Percentiles rank a stretch among this genome's conserved stretches.
These are phyloP conservation scores for Petroica traversi DNA, from an alignment of 2,113 vertebrate genomes.

Conservation along the genomic window DNA sequence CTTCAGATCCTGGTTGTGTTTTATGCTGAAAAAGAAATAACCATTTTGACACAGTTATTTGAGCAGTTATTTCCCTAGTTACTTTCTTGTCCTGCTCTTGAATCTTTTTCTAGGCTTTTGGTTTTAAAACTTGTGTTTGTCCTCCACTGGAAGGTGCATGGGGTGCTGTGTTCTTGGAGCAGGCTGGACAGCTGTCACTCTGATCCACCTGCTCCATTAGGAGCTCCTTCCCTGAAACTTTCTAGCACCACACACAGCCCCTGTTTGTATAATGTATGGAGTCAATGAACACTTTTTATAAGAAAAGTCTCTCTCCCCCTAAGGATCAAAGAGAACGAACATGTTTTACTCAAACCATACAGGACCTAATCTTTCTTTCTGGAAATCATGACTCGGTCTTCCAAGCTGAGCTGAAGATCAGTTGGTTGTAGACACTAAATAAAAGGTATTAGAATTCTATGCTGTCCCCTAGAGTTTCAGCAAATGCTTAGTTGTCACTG, in stretches of 20 bases:
- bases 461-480: background rate
- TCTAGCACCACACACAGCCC: background rate
- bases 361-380: background rate
- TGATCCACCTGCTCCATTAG: background rate
- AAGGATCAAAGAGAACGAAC: slow-evolving; percentile 2
- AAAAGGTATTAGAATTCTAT: background rate
- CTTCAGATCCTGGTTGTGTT: background rate
- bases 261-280: slow-evolving; percentile 8
- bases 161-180: background rate
- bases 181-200: background rate
- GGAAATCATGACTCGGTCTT: background rate
- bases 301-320: background rate
- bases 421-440: background rate
- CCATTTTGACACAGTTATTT: background rate
- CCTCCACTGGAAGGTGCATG: background rate
- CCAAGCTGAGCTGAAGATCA: background rate
- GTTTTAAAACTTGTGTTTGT: background rate
- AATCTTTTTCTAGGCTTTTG: background rate
- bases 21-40: background rate
- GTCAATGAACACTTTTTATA: background rate
- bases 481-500: background rate
- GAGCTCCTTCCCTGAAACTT: background rate
- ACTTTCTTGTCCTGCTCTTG: background rate
- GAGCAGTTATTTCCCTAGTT: background rate
- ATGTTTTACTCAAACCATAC: background rate